Conservation (phyloP, 1,140 invertebrate genomes). For the Lepidurus apus region DNA sequence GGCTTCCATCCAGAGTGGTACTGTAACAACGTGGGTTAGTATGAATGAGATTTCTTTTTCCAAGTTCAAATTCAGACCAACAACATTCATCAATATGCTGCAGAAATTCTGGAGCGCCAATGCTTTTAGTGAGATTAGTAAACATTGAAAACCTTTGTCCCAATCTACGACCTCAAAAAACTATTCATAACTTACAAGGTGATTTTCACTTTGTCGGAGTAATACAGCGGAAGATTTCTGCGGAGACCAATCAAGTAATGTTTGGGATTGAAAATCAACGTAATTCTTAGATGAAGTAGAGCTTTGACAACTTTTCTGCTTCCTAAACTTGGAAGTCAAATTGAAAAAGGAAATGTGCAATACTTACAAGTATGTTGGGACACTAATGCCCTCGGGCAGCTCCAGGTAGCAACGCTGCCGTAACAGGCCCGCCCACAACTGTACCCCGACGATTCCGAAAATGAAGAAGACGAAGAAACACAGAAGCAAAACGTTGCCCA, state of each 20-base stretch:
- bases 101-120: neutral
- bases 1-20: constrained; percentile 33
- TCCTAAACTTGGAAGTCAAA: constrained; percentile 12
- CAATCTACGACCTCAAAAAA: neutral
- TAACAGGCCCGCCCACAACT: constrained; percentile 96
- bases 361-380: constrained; percentile 36
- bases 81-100: too few species aligned
- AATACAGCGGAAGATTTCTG: constrained; percentile 66
- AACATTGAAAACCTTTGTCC: neutral
- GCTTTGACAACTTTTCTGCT: neutral
- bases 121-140: neutral
- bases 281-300: neutral
- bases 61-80: too few species aligned
- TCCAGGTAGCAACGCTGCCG: constrained; percentile 83
- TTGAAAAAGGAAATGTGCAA: neutral
- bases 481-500: constrained; percentile 94
- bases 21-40: constrained; percentile 26
- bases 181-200: constrained; percentile 30
- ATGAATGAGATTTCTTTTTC: neutral
- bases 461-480: constrained; percentile 99
- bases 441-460: constrained; percentile 98
- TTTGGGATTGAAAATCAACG: neutral
- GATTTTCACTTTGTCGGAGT: constrained; percentile 52
- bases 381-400: constrained; percentile 38
- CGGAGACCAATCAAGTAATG: constrained; percentile 34